Evolutionary conservation across 2,888 invertebrate species (phyloP).

Genomic region (Ariolimax columbianus): DNA sequence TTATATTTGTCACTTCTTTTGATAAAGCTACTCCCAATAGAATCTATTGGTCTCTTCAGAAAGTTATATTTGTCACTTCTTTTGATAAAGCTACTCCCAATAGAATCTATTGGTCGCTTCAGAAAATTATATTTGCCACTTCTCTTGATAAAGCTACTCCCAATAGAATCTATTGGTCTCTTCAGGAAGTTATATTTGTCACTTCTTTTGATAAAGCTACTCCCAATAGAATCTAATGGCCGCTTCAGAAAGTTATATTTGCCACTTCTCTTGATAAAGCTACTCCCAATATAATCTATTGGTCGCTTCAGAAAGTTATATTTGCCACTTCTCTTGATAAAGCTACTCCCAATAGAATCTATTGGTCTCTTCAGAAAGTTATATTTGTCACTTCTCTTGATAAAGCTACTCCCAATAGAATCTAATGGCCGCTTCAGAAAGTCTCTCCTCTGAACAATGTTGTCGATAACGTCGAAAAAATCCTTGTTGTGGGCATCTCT

Average conservation of each 20-base stretch:
- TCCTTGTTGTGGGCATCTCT: too few relatives aligned
- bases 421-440: neutral
- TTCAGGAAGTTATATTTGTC: neutral
- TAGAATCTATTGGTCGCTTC: constrained; percentile 17
- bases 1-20: neutral
- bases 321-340: neutral
- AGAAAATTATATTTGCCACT: neutral
- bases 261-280: neutral
- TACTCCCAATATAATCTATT: constrained; percentile 19
- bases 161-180: constrained; percentile 11
- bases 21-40: constrained; percentile 2
- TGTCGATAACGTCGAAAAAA: too few relatives aligned
- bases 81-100: neutral
- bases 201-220: neutral
- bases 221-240: constrained; percentile 22
- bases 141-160: neutral
- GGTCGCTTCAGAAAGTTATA: neutral
- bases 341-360: neutral
- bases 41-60: neutral
- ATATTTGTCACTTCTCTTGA: neutral
- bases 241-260: neutral
- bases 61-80: constrained; percentile 2
- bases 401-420: constrained; percentile 10
- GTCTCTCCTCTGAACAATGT: too few relatives aligned
- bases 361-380: neutral